Evolutionary conservation across 2,113 vertebrate species (phyloP), one percentile per base, ranked within the genome.

Genomic region (Eubucco bourcierii): DNA sequence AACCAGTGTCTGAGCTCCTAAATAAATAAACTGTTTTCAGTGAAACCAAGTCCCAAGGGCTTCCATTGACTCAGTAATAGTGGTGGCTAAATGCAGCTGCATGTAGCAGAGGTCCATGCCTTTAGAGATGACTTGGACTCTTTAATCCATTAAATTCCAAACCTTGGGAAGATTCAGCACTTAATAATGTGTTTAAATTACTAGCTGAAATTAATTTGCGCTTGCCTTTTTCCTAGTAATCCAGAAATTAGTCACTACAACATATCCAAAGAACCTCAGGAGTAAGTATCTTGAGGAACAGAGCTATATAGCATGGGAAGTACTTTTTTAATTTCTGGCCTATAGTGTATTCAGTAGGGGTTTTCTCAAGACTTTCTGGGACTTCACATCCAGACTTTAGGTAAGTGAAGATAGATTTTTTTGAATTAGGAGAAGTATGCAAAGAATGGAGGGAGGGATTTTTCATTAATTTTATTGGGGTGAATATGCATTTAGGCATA

Each of bases 401-500:
- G 39, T 84, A 67, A 65, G 47, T 66, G 60, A 55, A 56, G 76
- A 83, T 39, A 41, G 52, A 68, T 90, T 94, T 96, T 90, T 71
- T 90, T 71, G 68, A 80, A 68, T 88, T 81, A 79, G 53, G 50
- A 90, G 34, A 90, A 83, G 15, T 77, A 50, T 63, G 63, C 50
- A 84, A 87, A 84, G 84, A 72, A 50, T 50, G 58, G 34, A 95
- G 66, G 63, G 67, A 81, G 25, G 31, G 41, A 65, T 72, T 88
- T 87, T 80, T 90, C 56, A n/a, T 87, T 12, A 87, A 53, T 81
- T 91, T 88, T 82, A 47, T 95, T 46, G 46, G 91, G 41, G 87
- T 94, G 88, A 94, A 91, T 94, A 50, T 91, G 85, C 92, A 88
- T 94, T 93, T 90, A 90, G 85, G 73, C 64, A 61, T 44, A 39